A percentile compares a stretch with the other conserved stretches of the same genome.
Conservation (phyloP, 2,888 invertebrate species). For the Calameuta idolon region DNA sequence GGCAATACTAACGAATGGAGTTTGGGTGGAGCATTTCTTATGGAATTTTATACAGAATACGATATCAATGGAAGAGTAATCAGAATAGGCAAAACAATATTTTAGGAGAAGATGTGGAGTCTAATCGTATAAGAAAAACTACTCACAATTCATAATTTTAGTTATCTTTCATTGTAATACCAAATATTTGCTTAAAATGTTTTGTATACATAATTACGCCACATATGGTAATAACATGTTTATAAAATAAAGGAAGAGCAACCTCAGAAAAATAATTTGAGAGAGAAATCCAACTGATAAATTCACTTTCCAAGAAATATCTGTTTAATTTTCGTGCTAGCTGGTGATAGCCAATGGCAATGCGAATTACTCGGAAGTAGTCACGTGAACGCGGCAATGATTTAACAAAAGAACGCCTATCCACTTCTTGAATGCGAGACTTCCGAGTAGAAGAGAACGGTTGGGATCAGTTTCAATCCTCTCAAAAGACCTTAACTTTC, state of each 20-base stretch:
- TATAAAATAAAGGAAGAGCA: neutral
- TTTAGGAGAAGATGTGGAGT: slow-evolving; percentile 30
- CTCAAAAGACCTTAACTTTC: neutral
- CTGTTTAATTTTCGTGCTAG: neutral
- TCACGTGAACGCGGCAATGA: slow-evolving; percentile 3
- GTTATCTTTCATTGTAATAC: neutral
- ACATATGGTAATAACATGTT: neutral
- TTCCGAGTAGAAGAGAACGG: neutral
- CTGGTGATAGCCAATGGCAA: neutral
- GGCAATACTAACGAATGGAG: slow-evolving; percentile 58
- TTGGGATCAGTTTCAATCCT: neutral
- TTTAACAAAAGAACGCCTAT: neutral
- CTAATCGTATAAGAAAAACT: neutral
- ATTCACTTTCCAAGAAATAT: neutral
- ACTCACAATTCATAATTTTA: neutral
- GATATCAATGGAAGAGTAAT: slow-evolving; percentile 62
- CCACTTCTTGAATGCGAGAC: neutral
- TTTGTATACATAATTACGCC: neutral
- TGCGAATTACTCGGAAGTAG: neutral
- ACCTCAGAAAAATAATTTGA: neutral
- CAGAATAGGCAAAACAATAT: slow-evolving; percentile 64
- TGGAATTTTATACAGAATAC: slow-evolving; percentile 69
- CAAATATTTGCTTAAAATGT: neutral
- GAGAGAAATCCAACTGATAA: neutral
- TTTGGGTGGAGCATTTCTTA: slow-evolving; percentile 68